Conservation (phyloP, 2,113 vertebrate species). For the Syngnathus scovelli region DNA sequence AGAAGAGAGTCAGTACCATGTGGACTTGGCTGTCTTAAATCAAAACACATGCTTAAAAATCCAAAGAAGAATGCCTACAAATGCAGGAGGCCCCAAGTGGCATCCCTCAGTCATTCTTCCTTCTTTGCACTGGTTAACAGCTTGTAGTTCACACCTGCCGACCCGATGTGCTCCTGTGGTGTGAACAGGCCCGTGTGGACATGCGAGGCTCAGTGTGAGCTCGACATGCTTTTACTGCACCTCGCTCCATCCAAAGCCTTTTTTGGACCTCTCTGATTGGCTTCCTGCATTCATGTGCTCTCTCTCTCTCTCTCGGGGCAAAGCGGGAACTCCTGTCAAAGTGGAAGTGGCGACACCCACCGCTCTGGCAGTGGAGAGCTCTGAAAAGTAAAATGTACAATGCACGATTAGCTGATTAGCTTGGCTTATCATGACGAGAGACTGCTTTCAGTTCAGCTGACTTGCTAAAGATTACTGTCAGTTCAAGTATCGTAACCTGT, state of each 20-base stretch:
- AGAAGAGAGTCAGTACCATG: slow-evolving; percentile 11
- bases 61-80: slow-evolving; percentile 62
- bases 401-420: slow-evolving; percentile 3
- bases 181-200: slow-evolving; percentile 50
- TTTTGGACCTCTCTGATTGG: slow-evolving; percentile 36
- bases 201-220: slow-evolving; percentile 46
- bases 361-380: slow-evolving; percentile 29
- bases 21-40: slow-evolving; percentile 34
- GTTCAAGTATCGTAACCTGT: slow-evolving; percentile 11
- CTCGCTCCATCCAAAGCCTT: slow-evolving; percentile 22
- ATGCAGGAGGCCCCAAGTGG: slow-evolving; percentile 24
- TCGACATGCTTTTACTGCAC: slow-evolving; percentile 28
- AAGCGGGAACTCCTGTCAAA: background rate
- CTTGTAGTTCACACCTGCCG: slow-evolving; percentile 41
- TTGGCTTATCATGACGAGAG: slow-evolving; percentile 1
- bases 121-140: slow-evolving; percentile 57
- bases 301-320: slow-evolving; percentile 14
- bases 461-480: background rate
- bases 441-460: slow-evolving; percentile 20
- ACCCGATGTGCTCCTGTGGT: slow-evolving; percentile 30
- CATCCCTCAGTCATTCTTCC: slow-evolving; percentile 39
- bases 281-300: slow-evolving; percentile 29
- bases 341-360: slow-evolving; percentile 14
- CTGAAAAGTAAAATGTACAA: slow-evolving; percentile 14
- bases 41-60: slow-evolving; percentile 43